phyloP scores from a whole-genome alignment of 1,140 invertebrate genomes.

The Diuraphis noxia region DNA sequence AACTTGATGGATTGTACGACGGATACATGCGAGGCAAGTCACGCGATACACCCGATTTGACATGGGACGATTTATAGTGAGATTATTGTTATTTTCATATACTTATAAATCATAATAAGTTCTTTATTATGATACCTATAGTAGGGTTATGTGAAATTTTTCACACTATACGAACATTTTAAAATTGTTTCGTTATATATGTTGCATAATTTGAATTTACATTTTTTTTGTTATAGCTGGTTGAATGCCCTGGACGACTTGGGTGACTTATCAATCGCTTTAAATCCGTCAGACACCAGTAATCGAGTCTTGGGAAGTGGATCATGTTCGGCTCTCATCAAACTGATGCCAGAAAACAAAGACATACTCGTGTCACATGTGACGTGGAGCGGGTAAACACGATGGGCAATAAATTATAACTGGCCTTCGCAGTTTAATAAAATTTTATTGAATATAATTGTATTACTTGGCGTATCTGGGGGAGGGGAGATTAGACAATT shows the following conservation, averaged over 20 bases:
- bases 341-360: constrained; percentile 20
- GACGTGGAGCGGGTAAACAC: constrained; percentile 8
- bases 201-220: too few species aligned
- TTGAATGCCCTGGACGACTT: constrained; percentile 13
- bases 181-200: not conserved
- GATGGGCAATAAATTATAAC: not conserved
- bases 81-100: not conserved
- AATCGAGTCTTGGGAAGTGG: not conserved
- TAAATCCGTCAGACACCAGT: not conserved
- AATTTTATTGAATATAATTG: not conserved
- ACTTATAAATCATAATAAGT: not conserved
- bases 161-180: not conserved
- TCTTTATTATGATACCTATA: not conserved
- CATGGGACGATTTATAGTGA: constrained; percentile 26
- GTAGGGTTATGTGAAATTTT: not conserved
- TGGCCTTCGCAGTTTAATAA: not conserved
- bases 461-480: not conserved
- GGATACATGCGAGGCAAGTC: constrained; percentile 40
- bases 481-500: not conserved
- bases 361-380: constrained; percentile 24
- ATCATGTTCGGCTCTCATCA: constrained; percentile 33
- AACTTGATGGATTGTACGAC: constrained; percentile 31
- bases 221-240: not conserved
- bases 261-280: not conserved
- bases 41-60: not conserved